Evolutionary conservation across 2,888 invertebrate species (phyloP), one percentile per base, ranked within the genome.

Genomic region (Scelioninae gen. 2): DNA sequence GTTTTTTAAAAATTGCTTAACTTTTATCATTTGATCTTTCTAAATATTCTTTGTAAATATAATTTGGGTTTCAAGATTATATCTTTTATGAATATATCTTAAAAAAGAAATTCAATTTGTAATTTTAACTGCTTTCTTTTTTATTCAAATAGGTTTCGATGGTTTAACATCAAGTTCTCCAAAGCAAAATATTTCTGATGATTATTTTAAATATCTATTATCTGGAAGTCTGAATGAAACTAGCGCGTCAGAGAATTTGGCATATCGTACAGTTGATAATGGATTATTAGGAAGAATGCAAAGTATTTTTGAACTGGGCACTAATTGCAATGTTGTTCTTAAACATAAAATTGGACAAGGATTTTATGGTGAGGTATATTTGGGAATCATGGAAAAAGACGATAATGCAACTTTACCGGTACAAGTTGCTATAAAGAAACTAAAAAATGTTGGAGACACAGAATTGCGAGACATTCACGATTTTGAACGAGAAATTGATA

Each of bases 341-440:
- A 90, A 90, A 81, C 89, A 90, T 11, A 86, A 88, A 76, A 90
- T 92, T 74, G 91, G 92, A 41, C 89, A 90, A 90, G 96, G 96
- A 1, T 94, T 93, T 85, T 96, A 95, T 85, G 96, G 96, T 0
- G 92, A 93, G 80, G 96, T 96, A 1, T 94, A 90, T 86, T 91
- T 91, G 77, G 96, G 94, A 0, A 91, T 90, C 78, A 88, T 92
- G 85, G 92, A 93, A 83, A 88, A 86, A 77, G 86, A 87, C 52
- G 85, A 84, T 58, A 87, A 88, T 75, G 87, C 87, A 50, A 78
- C 78, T 0, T 88, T 89, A 65, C 87, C 89, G 0, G 87, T 89
- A 76, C 86, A 87, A 74, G 92, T 92, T 13, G 92, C 92, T 39
- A 90, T 93, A 0, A 93, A 93, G 81, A 90, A 90, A 78, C 84